Base-by-base conservation (phyloP, 2,113 vertebrate genomes). In the Scatophagus argus region DNA sequence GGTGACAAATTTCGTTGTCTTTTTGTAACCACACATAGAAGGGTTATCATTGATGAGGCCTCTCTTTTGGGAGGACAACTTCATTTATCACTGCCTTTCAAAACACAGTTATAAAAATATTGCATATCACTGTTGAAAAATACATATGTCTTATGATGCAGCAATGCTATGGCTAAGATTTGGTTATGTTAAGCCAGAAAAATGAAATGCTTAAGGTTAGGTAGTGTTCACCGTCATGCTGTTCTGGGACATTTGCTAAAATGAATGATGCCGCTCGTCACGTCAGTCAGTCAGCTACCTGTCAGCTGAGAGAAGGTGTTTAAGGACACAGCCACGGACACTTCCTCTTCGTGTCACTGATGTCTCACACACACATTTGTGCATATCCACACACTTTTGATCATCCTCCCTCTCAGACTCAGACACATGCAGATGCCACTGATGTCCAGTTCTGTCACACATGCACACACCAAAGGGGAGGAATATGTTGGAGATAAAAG, bases 381-480 rank as follows among this genome's bases (percentile, higher is more conserved):
- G 29, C 21, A 3, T 32, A 0, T 51, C 31, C 54, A 17, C 27
- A 44, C 58, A 63, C 27, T 27, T 80, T 63, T 71, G 63, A 71
- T 84, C 55, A 12, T 59, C 34, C 9, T 38, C 17, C 47, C 32
- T 58, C 65, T 38, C 47, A 31, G 56, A 63, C 70, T 56, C 58
- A 60, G 36, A 84, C 46, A 44, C 47, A 52, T 6, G 19, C 64
- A 46, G 34, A 47, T 1, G 1, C 31, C 43, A 47, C 58, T 60
- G 74, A 79, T 69, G 56, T 81, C 56, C 39, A 47, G 21, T 62
- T 10, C 58, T 59, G 71, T 82, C 60, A 52, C 51, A 41, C 64
- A 44, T 8, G 19, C 66, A 70, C 82, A 75, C 76, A 44, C 19
- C 0, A 9, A 41, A 66, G 47, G 59, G 32, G 23, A 73, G 27